Conservation (phyloP, 37 sponge, comb jelly and placozoan species). For the Tethya wilhelma region DNA sequence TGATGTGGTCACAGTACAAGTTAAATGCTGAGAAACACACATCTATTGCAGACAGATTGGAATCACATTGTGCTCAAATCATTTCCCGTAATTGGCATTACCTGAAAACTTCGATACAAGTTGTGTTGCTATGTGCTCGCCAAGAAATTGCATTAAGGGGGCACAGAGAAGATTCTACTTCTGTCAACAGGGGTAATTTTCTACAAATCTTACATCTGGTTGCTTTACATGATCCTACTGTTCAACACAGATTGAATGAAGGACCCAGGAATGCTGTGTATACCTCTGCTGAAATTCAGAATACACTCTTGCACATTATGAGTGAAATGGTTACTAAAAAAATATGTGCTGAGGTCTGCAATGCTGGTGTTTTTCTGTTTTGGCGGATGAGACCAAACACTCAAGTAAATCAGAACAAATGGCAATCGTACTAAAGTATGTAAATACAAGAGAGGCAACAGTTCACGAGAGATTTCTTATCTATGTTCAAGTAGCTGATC, state of each 20-base stretch:
- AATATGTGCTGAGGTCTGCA: slow-evolving; percentile 7
- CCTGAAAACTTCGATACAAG: slow-evolving; percentile 25
- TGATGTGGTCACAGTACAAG: slow-evolving; percentile 8
- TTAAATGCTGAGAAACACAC: slow-evolving; percentile 5
- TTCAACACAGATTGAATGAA: slow-evolving; percentile 19
- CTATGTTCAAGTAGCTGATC: slow-evolving; percentile 1
- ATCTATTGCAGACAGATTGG: slow-evolving; percentile 26
- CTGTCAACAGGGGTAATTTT: slow-evolving; percentile 58
- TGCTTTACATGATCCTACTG: slow-evolving; percentile 54
- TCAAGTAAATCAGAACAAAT: slow-evolving; percentile 30
- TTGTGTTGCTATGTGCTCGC: slow-evolving; percentile 18
- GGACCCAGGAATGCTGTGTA: too few relatives aligned
- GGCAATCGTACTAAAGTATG: slow-evolving; percentile 34
- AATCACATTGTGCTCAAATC: not conserved
- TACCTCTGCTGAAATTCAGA: slow-evolving; percentile 51
- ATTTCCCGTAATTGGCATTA: slow-evolving; percentile 35
- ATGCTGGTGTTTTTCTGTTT: slow-evolving; percentile 39
- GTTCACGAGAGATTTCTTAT: slow-evolving; percentile 41
- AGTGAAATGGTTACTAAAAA: slow-evolving; percentile 32
- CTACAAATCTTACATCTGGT: slow-evolving; percentile 25
- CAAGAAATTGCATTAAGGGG: slow-evolving; percentile 63
- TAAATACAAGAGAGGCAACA: slow-evolving; percentile 24
- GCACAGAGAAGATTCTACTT: slow-evolving; percentile 30
- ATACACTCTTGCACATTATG: slow-evolving; percentile 43
- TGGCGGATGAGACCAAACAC: slow-evolving; percentile 53